Conservation (phyloP, 2,797 vertebrate genomes). For the Glossophaga mutica region DNA sequence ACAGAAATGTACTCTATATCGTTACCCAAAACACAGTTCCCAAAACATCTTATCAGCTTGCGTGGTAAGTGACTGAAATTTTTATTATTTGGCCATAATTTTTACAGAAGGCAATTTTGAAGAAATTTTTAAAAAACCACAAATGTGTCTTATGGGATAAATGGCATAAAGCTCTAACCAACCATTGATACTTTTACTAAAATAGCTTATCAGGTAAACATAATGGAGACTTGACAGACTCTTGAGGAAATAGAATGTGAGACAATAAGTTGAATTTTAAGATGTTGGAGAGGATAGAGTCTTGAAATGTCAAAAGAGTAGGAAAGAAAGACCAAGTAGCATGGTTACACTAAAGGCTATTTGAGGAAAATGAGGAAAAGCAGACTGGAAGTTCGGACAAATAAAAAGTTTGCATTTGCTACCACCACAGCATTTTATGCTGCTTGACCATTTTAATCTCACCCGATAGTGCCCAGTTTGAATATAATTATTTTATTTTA, state of each 20-base stretch:
- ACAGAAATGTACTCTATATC: background rate
- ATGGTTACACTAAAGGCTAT: background rate
- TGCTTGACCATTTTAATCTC: background rate
- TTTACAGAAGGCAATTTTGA: background rate
- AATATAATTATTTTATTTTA: slow-evolving; percentile 27
- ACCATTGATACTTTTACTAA: background rate
- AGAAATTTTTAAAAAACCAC: background rate
- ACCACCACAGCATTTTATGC: background rate
- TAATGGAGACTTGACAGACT: background rate
- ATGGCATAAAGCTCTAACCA: background rate
- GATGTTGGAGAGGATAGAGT: background rate
- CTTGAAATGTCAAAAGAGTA: background rate
- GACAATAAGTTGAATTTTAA: background rate
- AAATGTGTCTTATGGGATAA: background rate
- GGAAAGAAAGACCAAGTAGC: background rate
- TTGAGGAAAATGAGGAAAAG: background rate
- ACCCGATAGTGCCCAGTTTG: background rate
- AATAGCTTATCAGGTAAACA: background rate
- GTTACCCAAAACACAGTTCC: background rate
- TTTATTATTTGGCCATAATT: background rate
- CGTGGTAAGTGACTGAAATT: background rate
- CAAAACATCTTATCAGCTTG: background rate
- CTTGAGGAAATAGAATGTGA: background rate
- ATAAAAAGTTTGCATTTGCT: background rate
- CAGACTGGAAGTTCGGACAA: background rate